These are phyloP conservation scores for Acanthurus leucopareius DNA, from an alignment of 2,797 vertebrate genomes.

Conservation along the genomic window DNA sequence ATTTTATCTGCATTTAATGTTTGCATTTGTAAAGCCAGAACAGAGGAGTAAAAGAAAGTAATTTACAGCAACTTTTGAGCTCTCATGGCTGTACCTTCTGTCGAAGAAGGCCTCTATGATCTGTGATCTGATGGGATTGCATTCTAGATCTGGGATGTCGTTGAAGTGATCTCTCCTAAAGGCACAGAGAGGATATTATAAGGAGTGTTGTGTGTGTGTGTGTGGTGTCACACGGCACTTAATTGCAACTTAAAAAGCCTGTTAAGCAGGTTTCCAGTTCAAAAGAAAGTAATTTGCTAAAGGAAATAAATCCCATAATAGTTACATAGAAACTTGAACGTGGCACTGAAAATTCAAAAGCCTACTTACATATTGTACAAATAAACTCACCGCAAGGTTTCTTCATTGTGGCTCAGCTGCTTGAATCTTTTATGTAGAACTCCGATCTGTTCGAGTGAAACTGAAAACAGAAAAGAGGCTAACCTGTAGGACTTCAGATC, in stretches of 20 bases:
- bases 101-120: constrained; percentile 95
- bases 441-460: constrained; percentile 93
- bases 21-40: too few species aligned
- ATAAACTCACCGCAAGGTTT: constrained; percentile 86
- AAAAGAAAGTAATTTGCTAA: not conserved
- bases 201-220: constrained; percentile 6
- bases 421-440: constrained; percentile 93
- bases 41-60: too few species aligned
- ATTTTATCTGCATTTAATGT: not conserved
- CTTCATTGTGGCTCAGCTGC: constrained; percentile 91
- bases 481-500: not conserved
- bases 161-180: constrained; percentile 89
- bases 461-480: constrained; percentile 76
- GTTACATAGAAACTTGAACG: not conserved
- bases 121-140: constrained; percentile 92
- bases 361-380: not conserved
- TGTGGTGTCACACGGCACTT: not conserved
- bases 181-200: constrained; percentile 9
- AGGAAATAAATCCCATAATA: not conserved
- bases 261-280: constrained; percentile 54
- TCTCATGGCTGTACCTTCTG: constrained; percentile 83
- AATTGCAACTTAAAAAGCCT: constrained; percentile 5
- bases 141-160: constrained; percentile 89
- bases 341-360: not conserved
- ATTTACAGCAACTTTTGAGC: not conserved